Conservation (phyloP, 2,888 invertebrate species). For the Acronicta psi region DNA sequence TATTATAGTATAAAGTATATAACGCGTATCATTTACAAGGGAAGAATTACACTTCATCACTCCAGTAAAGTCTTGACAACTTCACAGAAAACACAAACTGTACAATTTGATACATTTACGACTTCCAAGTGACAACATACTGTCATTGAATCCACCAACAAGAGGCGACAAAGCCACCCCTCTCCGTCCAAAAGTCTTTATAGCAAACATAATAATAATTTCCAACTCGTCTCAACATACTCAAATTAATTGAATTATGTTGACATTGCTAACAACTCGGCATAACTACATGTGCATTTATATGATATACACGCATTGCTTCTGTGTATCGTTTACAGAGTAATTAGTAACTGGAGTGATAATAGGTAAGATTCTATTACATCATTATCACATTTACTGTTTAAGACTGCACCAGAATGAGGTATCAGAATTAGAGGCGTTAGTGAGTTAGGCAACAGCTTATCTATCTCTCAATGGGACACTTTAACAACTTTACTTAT, state of each 20-base stretch:
- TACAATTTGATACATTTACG: conserved; percentile 32
- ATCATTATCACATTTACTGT: too few relatives aligned
- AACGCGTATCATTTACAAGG: conserved; percentile 2
- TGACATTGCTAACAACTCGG: conserved; percentile 74
- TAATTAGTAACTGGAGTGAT: conserved; percentile 25
- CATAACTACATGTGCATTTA: conserved; percentile 76
- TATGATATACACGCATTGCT: conserved; percentile 59
- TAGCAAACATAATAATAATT: conserved; percentile 59
- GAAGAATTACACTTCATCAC: conserved; percentile 31
- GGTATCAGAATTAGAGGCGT: too few relatives aligned
- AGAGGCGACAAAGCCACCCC: conserved; percentile 15
- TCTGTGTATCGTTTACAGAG: conserved; percentile 21
- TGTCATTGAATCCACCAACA: conserved; percentile 37
- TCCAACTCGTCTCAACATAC: conserved; percentile 54
- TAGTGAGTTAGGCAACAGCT: too few relatives aligned
- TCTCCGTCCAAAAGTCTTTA: conserved; percentile 39
- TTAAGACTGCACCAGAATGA: too few relatives aligned
- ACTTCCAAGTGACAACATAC: conserved; percentile 39
- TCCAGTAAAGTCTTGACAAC: conserved; percentile 23
- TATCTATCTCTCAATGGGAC: too few relatives aligned
- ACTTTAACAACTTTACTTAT: too few relatives aligned
- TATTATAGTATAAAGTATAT: too few relatives aligned
- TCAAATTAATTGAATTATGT: conserved; percentile 78
- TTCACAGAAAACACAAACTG: conserved; percentile 27
- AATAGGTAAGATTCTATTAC: too few relatives aligned